Evolutionary conservation across 2,113 vertebrate species (phyloP).

Genomic region (Talpa occidentalis): DNA sequence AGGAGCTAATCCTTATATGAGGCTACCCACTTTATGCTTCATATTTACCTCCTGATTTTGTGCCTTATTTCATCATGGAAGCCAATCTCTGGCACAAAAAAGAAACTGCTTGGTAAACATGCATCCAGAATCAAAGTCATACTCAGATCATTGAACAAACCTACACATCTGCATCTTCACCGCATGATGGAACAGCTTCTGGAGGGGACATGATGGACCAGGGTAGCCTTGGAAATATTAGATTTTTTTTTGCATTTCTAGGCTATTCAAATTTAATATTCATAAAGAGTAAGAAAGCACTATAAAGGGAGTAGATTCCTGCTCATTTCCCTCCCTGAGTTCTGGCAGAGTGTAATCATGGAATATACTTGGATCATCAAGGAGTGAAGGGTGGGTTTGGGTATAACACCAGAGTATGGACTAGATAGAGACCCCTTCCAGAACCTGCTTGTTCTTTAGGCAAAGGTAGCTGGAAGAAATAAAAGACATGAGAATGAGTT

Average conservation of each 20-base stretch:
- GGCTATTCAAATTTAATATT: background rate
- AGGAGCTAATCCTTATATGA: background rate
- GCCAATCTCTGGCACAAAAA: background rate
- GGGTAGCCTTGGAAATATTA: background rate
- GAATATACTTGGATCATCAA: background rate
- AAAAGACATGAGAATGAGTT: background rate
- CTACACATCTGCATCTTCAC: background rate
- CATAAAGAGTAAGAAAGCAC: background rate
- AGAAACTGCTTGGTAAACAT: background rate
- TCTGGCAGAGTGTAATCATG: background rate
- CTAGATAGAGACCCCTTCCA: background rate
- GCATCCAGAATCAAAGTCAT: background rate
- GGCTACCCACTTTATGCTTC: background rate
- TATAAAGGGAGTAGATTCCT: background rate
- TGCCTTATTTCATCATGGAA: background rate
- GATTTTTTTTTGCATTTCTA: background rate
- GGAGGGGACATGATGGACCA: fast-evolving
- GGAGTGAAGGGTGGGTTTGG: background rate
- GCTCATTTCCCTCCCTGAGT: background rate
- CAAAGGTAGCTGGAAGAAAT: background rate
- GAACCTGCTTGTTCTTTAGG: background rate
- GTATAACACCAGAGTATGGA: background rate
- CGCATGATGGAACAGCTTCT: background rate
- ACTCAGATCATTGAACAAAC: background rate
- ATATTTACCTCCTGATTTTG: background rate